phyloP scores from a whole-genome alignment of 2,888 invertebrate genomes.

The Ectemnius lituratus region DNA sequence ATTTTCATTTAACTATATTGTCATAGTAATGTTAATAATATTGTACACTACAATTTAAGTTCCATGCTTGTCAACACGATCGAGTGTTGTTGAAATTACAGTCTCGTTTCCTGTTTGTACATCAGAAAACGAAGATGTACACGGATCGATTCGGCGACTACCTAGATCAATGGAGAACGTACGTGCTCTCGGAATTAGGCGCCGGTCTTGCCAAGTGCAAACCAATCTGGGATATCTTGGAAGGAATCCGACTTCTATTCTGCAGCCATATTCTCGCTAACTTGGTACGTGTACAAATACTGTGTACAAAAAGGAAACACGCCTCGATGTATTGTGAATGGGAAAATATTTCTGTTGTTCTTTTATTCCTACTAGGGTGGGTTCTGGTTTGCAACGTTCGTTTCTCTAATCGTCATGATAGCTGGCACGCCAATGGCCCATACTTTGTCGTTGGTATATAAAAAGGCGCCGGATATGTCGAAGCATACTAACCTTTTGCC shows the following conservation, averaged over 20 bases:
- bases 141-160: conserved; percentile 82
- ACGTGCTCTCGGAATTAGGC: conserved; percentile 82
- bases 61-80: not conserved
- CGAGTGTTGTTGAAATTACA: not conserved
- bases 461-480: conserved; percentile 61
- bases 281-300: conserved; percentile 78
- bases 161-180: conserved; percentile 84
- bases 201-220: conserved; percentile 85
- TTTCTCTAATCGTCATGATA: conserved; percentile 81
- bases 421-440: conserved; percentile 82
- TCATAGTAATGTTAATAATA: not conserved
- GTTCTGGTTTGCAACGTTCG: conserved; percentile 84
- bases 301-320: no score
- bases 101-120: not conserved
- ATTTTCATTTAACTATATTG: not conserved
- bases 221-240: conserved; percentile 85
- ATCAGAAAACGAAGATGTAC: conserved; percentile 81
- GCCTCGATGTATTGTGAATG: no score
- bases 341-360: not conserved
- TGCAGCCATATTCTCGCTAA: conserved; percentile 84
- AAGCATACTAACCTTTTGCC: conserved; percentile 62
- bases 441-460: conserved; percentile 79
- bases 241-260: conserved; percentile 82
- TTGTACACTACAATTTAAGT: no score
- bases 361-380: conserved; percentile 80